Conservation (phyloP, 1,140 invertebrate species). For the Semibalanus balanoides region DNA sequence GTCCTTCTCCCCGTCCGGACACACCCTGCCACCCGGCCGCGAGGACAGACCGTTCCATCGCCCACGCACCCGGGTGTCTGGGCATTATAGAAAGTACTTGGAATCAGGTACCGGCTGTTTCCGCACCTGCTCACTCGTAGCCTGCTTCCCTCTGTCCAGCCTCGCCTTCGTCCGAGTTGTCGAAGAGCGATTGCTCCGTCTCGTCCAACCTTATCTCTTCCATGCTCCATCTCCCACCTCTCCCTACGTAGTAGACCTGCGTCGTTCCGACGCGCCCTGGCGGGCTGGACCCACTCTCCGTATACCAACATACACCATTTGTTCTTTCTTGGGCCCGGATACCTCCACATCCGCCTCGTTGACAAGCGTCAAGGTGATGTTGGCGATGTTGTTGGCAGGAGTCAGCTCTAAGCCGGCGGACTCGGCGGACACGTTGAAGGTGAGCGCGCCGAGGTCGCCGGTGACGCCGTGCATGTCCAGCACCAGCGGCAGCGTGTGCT, state of each 20-base stretch:
- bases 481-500: neutral
- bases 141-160: too few relatives aligned
- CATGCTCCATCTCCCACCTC: too few relatives aligned
- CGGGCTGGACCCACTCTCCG: too few relatives aligned
- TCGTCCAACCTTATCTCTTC: too few relatives aligned
- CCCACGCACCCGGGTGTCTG: too few relatives aligned
- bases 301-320: too few relatives aligned
- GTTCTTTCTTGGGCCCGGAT: too few relatives aligned
- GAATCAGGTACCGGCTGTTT: neutral
- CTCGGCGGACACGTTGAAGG: neutral
- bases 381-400: neutral
- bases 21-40: too few relatives aligned
- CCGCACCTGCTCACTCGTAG: neutral
- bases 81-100: neutral
- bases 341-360: neutral
- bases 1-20: too few relatives aligned
- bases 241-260: too few relatives aligned
- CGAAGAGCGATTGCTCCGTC: neutral
- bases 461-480: neutral
- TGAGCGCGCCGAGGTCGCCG: neutral
- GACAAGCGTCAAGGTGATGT: neutral
- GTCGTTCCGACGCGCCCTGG: too few relatives aligned
- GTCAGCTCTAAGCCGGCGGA: neutral
- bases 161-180: neutral
- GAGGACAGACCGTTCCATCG: too few relatives aligned